Evolutionary conservation across 1,140 invertebrate species (phyloP).

Genomic region (Olivierus martensii): DNA sequence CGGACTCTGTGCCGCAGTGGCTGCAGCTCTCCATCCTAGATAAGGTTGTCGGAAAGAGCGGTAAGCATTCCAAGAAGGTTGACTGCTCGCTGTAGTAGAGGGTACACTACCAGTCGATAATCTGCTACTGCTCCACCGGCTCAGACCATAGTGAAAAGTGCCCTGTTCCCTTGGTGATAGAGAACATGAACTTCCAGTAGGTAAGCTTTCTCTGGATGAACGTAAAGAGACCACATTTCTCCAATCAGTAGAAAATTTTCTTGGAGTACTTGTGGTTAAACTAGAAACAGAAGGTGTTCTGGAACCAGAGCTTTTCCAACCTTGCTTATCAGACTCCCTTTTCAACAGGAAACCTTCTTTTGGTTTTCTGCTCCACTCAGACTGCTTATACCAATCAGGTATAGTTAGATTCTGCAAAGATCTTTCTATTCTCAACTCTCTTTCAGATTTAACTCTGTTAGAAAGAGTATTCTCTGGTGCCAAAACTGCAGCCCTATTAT

Average conservation of each 20-base stretch:
- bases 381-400: conserved; percentile 88
- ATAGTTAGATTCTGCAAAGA: conserved; percentile 83
- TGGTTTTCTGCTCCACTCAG: conserved; percentile 24
- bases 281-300: conserved; percentile 63
- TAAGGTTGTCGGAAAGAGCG: conserved; percentile 18
- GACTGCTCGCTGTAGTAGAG: conserved; percentile 4
- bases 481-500: conserved; percentile 64
- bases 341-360: conserved; percentile 26
- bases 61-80: background rate
- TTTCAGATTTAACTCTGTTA: conserved; percentile 51
- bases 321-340: background rate
- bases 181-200: conserved; percentile 22
- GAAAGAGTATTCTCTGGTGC: conserved; percentile 80
- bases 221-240: conserved; percentile 12
- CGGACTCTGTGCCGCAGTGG: conserved; percentile 20
- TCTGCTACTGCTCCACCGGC: conserved; percentile 70
- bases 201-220: conserved; percentile 24
- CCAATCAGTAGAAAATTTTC: conserved; percentile 15
- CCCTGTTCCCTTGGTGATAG: conserved; percentile 11
- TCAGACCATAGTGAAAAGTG: conserved; percentile 34
- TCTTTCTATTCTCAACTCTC: conserved; percentile 79
- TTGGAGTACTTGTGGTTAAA: conserved; percentile 26
- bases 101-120: conserved; percentile 49
- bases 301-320: background rate
- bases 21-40: conserved; percentile 15